Conservation (phyloP, 2,113 vertebrate genomes). For the Odocoileus hemionus region DNA sequence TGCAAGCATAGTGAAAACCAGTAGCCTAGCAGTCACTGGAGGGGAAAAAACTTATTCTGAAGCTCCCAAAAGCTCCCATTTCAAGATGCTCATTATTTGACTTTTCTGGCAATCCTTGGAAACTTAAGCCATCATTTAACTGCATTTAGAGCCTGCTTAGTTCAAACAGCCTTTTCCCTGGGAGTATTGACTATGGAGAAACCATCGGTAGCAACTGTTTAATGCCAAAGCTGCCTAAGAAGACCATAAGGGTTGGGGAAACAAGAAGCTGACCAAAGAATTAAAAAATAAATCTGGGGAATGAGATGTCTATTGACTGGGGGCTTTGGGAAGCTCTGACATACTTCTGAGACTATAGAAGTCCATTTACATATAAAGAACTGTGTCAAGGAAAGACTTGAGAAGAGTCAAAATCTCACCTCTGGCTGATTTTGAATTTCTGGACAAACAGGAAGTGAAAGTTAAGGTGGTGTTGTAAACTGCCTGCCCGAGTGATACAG, state of each 20-base stretch:
- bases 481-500: not conserved
- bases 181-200: not conserved
- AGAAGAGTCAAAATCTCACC: not conserved
- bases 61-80: not conserved
- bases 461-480: not conserved
- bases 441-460: not conserved
- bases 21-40: not conserved
- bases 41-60: not conserved
- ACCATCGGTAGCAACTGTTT: not conserved
- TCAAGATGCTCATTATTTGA: not conserved
- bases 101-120: not conserved
- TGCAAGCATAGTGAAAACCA: not conserved
- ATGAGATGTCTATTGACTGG: not conserved
- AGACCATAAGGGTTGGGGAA: not conserved
- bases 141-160: not conserved
- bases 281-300: not conserved
- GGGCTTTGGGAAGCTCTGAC: not conserved
- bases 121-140: not conserved
- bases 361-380: not conserved
- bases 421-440: not conserved
- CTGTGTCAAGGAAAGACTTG: not conserved
- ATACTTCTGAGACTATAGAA: not conserved
- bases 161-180: not conserved
- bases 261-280: not conserved
- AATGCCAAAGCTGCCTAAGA: not conserved